Evolutionary conservation across 2,888 invertebrate species (phyloP), one percentile per base, ranked within the genome.

Genomic region (Neocrepidodera transversa): DNA sequence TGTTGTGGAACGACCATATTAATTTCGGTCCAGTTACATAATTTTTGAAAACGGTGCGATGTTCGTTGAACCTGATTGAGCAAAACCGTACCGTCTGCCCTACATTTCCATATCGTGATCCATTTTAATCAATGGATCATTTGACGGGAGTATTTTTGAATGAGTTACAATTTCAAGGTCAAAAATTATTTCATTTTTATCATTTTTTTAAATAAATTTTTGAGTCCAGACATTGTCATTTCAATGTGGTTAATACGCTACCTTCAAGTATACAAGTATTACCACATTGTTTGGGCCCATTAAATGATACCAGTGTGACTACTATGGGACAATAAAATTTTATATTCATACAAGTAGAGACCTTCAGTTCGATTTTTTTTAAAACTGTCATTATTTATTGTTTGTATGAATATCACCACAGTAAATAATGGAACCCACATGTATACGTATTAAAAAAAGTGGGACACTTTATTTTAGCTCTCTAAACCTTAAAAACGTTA

Each of bases 1-100:
- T 49, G 35, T 49, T 35, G 49, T 35, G 32, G 18, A 17, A 38
- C 38, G 13, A 38, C 32, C 18, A 35, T 35, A 49, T 36, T 49
- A 36, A 50, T 26, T 50, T 50, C 36, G 50, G 36, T 23, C 2
- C 10, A 11, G 32, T 50, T 50, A 50, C 18, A 50, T 50, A 50
- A 50, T 50, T 50, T 49, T 23, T 23, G 20, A 14, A 18, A 50
- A 38, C n/a, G 14, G 35, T 20, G 17, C 13, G 13, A 35, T 50
- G 50, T 50, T 36, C 50, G 50, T 50, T 50, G 50, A 50, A 50
- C 50, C 50, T 50, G 38, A 20, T 20, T 1, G 6, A 38, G 14
- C 18, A 16, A 49, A 50, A 50, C 30, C 38, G 26, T 36, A 38
- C 17, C 50, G n/a, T 38, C 35, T 50, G 50, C 20, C 7, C 18